Evolutionary conservation across 2,113 vertebrate species (phyloP).

Genomic region (Polypterus bichir): DNA sequence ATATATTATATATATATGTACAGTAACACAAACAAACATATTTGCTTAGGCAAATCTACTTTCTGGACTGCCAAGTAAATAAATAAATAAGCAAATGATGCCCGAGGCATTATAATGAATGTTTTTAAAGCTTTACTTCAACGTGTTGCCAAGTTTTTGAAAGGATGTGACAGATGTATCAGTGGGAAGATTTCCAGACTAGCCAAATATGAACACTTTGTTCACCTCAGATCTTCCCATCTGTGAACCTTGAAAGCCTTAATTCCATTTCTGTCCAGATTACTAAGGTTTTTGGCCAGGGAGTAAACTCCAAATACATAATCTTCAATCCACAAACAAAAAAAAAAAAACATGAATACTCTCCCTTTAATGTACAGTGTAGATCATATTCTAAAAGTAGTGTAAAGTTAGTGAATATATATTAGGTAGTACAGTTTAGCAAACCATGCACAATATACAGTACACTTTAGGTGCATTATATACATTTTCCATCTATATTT

Average conservation of each 20-base stretch:
- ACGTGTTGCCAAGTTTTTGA: constrained; percentile 38
- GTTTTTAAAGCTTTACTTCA: constrained; percentile 35
- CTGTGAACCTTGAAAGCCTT: constrained; percentile 1
- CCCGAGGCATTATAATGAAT: constrained; percentile 23
- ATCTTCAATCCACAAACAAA: not conserved
- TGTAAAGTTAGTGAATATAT: no score
- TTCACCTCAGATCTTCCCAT: constrained; percentile 5
- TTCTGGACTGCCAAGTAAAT: no score
- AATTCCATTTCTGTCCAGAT: constrained; percentile 2
- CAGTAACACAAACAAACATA: no score
- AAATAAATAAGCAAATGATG: no score
- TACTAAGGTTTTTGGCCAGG: not conserved
- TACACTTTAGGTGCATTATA: not conserved
- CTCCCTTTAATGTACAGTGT: no score
- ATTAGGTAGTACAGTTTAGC: no score
- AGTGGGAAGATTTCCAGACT: constrained; percentile 6
- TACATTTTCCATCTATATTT: not conserved
- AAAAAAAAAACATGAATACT: no score
- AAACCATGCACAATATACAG: not conserved
- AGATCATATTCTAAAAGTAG: no score
- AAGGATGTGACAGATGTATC: constrained; percentile 22
- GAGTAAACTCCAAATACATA: not conserved
- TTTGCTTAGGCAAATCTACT: no score
- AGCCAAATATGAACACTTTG: not conserved
- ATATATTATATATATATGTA: no score